Evolutionary conservation across 1,140 invertebrate genomes (phyloP).

Genomic region (Chrysomallon squamiferum): DNA sequence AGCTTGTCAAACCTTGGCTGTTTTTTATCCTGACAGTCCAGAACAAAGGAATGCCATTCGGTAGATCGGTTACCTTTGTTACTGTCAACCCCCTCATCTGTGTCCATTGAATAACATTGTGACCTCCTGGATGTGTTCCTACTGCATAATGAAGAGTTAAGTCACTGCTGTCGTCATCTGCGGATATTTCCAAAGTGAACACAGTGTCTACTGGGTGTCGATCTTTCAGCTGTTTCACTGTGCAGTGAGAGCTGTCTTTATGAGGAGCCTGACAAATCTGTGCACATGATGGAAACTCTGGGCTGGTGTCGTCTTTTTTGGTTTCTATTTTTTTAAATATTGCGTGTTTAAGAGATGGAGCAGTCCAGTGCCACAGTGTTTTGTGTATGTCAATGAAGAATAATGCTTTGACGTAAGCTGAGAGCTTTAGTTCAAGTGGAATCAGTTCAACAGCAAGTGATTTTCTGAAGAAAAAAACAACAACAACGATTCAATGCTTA

Average conservation of each 20-base stretch:
- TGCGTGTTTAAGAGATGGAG: neutral
- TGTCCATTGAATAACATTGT: slow-evolving; percentile 19
- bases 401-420: neutral
- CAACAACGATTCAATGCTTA: too few relatives aligned
- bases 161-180: slow-evolving; percentile 22
- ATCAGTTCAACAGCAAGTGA: slow-evolving; percentile 9
- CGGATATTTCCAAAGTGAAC: slow-evolving; percentile 17
- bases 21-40: slow-evolving; percentile 25
- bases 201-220: slow-evolving; percentile 22
- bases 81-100: slow-evolving; percentile 9
- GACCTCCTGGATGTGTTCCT: slow-evolving; percentile 17
- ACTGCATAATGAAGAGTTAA: slow-evolving; percentile 20
- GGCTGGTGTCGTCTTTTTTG: neutral
- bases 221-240: slow-evolving; percentile 10
- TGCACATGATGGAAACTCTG: neutral
- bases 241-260: neutral
- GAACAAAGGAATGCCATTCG: slow-evolving; percentile 21
- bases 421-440: slow-evolving; percentile 6
- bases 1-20: slow-evolving; percentile 11
- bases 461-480: neutral
- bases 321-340: neutral
- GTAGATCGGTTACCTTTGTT: slow-evolving; percentile 3
- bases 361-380: slow-evolving; percentile 7
- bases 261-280: neutral
- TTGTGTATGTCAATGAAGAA: neutral